These are phyloP conservation scores for Sepiola atlantica DNA, from an alignment of 2,888 invertebrate species.

Conservation along the genomic window DNA sequence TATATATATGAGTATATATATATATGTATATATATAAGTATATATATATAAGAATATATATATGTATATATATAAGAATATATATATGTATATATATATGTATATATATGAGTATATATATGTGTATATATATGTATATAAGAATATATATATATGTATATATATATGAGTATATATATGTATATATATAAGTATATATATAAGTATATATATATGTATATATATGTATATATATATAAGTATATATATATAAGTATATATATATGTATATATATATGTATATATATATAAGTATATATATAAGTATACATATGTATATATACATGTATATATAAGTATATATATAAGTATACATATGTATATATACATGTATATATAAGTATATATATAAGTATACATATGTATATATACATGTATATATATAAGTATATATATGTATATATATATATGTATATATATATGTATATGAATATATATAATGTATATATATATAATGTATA, in stretches of 20 bases:
- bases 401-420: slow-evolving; percentile 47
- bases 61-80: not conserved
- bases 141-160: not conserved
- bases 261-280: not conserved
- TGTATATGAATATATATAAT: too few species aligned
- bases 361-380: slow-evolving; percentile 39
- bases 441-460: slow-evolving; percentile 44
- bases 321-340: not conserved
- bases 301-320: not conserved
- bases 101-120: not conserved
- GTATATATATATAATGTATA: too few species aligned
- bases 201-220: not conserved
- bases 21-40: not conserved
- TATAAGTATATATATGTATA: slow-evolving; percentile 47
- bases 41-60: not conserved
- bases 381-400: slow-evolving; percentile 48
- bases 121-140: not conserved
- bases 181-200: not conserved
- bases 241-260: not conserved
- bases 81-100: too few species aligned
- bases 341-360: not conserved
- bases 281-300: not conserved
- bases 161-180: not conserved
- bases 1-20: not conserved
- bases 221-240: slow-evolving; percentile 33